These are phyloP conservation scores for Portevinia maculata DNA, from an alignment of 2,888 invertebrate genomes.

Conservation along the genomic window DNA sequence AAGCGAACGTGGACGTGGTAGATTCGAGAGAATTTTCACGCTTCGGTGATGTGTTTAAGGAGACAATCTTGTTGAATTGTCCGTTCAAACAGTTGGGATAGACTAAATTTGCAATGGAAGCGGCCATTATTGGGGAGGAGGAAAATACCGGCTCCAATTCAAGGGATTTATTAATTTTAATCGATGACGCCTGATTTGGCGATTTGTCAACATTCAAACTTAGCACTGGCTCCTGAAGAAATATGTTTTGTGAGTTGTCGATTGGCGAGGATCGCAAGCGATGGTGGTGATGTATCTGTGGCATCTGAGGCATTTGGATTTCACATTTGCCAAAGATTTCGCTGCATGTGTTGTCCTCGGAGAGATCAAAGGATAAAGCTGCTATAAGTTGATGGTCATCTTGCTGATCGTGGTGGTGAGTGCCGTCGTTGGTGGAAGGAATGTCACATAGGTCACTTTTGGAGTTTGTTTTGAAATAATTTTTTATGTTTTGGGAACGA, in stretches of 20 bases:
- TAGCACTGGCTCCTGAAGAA: conserved; percentile 82
- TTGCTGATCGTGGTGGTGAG: conserved; percentile 21
- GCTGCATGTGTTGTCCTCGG: conserved; percentile 75
- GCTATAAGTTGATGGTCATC: conserved; percentile 68
- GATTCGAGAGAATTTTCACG: conserved; percentile 64
- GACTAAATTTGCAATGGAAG: conserved; percentile 71
- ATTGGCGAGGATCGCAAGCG: conserved; percentile 62
- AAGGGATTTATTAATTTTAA: conserved; percentile 81
- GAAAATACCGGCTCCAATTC: conserved; percentile 81
- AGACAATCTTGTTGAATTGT: conserved; percentile 81
- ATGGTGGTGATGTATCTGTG: conserved; percentile 55
- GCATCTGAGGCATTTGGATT: conserved; percentile 55
- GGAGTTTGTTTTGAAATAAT: conserved; percentile 80
- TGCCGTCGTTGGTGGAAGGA: conserved; percentile 42
- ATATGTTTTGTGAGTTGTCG: conserved; percentile 80
- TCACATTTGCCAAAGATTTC: conserved; percentile 68
- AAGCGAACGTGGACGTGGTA: conserved; percentile 53
- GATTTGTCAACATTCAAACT: conserved; percentile 82
- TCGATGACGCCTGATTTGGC: conserved; percentile 81
- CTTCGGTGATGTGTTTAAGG: conserved; percentile 77
- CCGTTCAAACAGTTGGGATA: conserved; percentile 78
- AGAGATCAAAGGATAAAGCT: conserved; percentile 71
- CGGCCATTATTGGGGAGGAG: conserved; percentile 78
- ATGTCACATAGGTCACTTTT: conserved; percentile 55
- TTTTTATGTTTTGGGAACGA: conserved; percentile 78